Conservation (phyloP, 2,113 vertebrate species). For the Phalacrocorax brasilianus region DNA sequence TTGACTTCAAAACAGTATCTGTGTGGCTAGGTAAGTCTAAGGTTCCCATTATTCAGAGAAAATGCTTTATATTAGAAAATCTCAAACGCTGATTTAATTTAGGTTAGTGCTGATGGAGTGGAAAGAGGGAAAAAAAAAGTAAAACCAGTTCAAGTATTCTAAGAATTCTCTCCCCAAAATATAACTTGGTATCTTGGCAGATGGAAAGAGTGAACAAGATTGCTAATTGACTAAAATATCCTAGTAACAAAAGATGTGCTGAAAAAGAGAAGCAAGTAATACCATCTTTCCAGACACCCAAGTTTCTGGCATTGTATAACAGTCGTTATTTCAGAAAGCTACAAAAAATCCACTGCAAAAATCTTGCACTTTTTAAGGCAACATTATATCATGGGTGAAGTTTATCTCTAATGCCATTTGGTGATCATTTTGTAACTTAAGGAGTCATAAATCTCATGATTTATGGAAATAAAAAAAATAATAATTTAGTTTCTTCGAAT, state of each 20-base stretch:
- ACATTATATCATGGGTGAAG: neutral
- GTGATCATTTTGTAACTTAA: neutral
- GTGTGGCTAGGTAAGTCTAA: neutral
- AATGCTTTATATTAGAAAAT: neutral
- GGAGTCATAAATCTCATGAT: neutral
- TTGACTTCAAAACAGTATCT: neutral
- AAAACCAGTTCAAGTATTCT: neutral
- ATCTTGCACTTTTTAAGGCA: neutral
- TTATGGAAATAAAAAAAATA: neutral
- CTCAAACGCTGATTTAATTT: neutral
- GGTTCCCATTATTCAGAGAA: neutral
- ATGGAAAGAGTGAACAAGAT: slow-evolving; percentile 3
- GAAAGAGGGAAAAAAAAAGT: neutral
- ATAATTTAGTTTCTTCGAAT: neutral
- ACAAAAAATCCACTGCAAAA: neutral
- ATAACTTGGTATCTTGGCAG: slow-evolving; percentile 3
- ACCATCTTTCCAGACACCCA: neutral
- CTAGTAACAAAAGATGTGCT: slow-evolving; percentile 29
- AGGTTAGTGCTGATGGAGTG: neutral
- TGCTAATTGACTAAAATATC: slow-evolving; percentile 38
- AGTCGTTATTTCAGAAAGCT: neutral
- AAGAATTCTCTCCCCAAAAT: slow-evolving; percentile 24
- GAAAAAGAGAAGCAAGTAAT: neutral
- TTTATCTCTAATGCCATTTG: neutral
- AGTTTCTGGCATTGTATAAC: neutral